Evolutionary conservation across 64 coral and sea anemone species (phyloP).

Genomic region (Orbicella faveolata): DNA sequence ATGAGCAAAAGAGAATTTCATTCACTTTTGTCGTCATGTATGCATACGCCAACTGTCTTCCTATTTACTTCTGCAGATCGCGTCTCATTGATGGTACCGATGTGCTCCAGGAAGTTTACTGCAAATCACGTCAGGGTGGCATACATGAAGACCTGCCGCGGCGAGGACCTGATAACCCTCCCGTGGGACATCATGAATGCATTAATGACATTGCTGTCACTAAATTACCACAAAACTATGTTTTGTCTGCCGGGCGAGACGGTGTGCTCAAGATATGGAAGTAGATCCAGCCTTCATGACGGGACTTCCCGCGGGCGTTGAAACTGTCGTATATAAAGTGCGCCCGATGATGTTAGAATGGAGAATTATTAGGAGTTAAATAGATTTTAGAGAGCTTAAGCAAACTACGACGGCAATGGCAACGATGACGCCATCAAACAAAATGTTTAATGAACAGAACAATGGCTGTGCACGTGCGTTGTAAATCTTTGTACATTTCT

Average conservation of each 20-base stretch:
- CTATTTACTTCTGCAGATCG: conserved; percentile 50
- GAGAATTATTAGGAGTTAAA: too few species aligned
- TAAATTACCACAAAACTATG: conserved; percentile 89
- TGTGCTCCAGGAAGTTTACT: conserved; percentile 92
- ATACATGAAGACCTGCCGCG: conserved; percentile 91
- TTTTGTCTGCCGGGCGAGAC: conserved; percentile 89
- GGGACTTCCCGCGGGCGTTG: not conserved
- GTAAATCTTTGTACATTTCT: too few species aligned
- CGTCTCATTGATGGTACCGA: conserved; percentile 95
- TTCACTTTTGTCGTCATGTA: not conserved
- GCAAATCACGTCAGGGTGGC: conserved; percentile 72
- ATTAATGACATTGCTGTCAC: conserved; percentile 89
- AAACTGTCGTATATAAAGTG: too few species aligned
- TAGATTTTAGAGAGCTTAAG: too few species aligned
- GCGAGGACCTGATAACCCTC: conserved; percentile 85
- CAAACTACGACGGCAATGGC: too few species aligned
- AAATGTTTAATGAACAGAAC: too few species aligned
- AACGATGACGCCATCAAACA: too few species aligned
- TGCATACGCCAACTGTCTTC: not conserved
- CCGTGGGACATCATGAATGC: conserved; percentile 93
- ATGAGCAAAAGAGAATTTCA: not conserved
- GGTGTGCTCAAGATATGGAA: conserved; percentile 98
- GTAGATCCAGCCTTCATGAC: not conserved
- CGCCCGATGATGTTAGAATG: too few species aligned
- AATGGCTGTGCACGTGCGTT: too few species aligned